These are phyloP conservation scores for Poecilia velifera DNA, from an alignment of 2,797 vertebrate species.

Conservation along the genomic window DNA sequence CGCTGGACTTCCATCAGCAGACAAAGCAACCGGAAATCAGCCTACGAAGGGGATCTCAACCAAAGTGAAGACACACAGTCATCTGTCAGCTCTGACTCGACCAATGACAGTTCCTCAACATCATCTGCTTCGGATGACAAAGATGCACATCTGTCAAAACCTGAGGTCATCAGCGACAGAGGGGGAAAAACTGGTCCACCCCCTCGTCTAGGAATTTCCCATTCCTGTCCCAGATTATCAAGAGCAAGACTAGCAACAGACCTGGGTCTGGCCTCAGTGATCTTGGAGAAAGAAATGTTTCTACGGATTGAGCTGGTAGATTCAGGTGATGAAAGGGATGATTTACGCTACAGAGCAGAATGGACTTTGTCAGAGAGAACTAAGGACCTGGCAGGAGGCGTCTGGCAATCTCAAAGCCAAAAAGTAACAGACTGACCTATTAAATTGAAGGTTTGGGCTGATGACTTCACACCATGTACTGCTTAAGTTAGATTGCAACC, in stretches of 20 bases:
- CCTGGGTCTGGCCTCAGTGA: conserved; percentile 47
- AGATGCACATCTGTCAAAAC: conserved; percentile 33
- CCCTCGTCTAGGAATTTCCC: conserved; percentile 41
- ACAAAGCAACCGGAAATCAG: conserved; percentile 50
- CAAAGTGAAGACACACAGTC: conserved; percentile 46
- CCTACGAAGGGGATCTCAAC: conserved; percentile 50
- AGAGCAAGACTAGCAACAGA: conserved; percentile 56
- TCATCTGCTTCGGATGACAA: conserved; percentile 35
- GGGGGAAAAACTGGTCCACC: conserved; percentile 28
- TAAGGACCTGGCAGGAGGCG: conserved; percentile 69
- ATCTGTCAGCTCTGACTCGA: conserved; percentile 43
- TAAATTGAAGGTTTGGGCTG: conserved; percentile 31
- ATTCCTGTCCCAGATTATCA: conserved; percentile 54
- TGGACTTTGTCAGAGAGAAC: conserved; percentile 77
- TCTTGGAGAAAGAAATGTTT: conserved; percentile 71
- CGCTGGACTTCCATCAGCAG: conserved; percentile 71
- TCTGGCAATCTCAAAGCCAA: conserved; percentile 70
- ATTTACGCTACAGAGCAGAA: conserved; percentile 69
- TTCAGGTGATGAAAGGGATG: conserved; percentile 54
- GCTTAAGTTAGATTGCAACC: conserved; percentile 28
- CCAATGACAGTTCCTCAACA: conserved; percentile 59
- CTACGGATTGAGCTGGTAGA: conserved; percentile 75
- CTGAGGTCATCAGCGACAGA: conserved; percentile 38
- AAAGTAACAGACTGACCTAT: conserved; percentile 48
- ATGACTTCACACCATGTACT: conserved; percentile 18